Conservation (phyloP, 2,113 vertebrate genomes). For the Tyrannus savana region DNA sequence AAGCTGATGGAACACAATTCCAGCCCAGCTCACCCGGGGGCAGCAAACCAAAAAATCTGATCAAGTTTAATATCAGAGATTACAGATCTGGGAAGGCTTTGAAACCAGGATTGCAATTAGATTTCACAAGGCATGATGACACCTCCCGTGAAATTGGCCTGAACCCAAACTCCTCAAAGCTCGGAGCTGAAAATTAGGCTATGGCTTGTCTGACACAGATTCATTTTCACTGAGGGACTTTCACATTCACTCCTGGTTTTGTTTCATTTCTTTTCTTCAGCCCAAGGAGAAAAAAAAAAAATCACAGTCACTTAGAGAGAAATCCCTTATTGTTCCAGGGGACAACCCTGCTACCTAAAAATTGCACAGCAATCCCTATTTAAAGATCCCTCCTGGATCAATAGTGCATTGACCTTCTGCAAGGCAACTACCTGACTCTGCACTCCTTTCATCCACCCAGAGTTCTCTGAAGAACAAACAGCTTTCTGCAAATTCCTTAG, state of each 20-base stretch:
- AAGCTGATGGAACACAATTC: not conserved
- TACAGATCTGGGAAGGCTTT: not conserved
- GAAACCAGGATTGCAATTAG: not conserved
- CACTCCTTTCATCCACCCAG: not conserved
- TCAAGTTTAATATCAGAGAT: not conserved
- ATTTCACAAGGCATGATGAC: not conserved
- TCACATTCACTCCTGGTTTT: not conserved
- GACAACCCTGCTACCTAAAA: not conserved
- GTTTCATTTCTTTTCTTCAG: not conserved
- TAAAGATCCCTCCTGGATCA: not conserved
- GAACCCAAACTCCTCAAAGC: not conserved
- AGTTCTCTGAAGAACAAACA: not conserved
- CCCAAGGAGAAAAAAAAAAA: not conserved
- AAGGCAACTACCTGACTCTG: not conserved
- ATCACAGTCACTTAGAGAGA: not conserved
- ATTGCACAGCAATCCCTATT: not conserved
- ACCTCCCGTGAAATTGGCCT: not conserved
- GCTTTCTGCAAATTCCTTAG: not conserved
- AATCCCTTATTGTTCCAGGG: not conserved
- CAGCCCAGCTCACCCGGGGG: not conserved
- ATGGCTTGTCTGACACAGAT: not conserved
- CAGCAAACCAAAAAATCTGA: conserved; percentile 25
- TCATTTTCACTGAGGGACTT: not conserved
- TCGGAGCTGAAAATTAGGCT: not conserved
- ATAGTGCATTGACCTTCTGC: not conserved